Evolutionary conservation across 2,888 invertebrate species (phyloP), one percentile per base, ranked within the genome.

Genomic region (Corythucha ciliata): DNA sequence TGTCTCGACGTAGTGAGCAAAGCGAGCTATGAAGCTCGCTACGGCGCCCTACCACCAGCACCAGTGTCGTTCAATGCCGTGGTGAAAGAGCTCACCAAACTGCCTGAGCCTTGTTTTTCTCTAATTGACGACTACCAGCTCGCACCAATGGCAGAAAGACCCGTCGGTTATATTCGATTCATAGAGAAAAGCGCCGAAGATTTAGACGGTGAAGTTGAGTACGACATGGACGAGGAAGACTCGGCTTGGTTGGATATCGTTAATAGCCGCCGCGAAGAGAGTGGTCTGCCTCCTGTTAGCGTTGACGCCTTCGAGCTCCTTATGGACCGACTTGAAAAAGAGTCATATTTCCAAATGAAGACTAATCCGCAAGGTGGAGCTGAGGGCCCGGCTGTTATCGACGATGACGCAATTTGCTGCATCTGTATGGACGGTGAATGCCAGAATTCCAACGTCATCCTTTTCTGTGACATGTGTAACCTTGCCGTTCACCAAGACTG

Each of bases 381-480:
- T 4, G 64, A 62, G 41, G 59, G 63, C 14, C 78, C 83, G 16
- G 83, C 85, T 0, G 84, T 90, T 1, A 88, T 89, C 5, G 96
- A 96, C 63, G 96, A 96, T 64, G 96, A 97, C 71, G 97, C 97
- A 0, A 94, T 97, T 0, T 98, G 98, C 67, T 94, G 93, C 65
- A 96, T 98, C 61, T 98, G 98, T 67, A 87, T 91, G 81, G 97
- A 98, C 64, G 97, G 96, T 2, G 97, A 97, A 68, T 97, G 96
- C 68, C 91, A 96, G 69, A 97, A 97, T 69, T 91, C 91, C 46
- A 98, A 98, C 69, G 96, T 94, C 39, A 98, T 98, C 61, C 74
- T 98, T 45, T 98, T 98, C 72, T 98, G 98, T 72, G 98, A 98
- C 72, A 94, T 97, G 93, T 98, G 98, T 70, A 97, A 98, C 71